These are phyloP conservation scores for Dorcus hopei DNA, from an alignment of 2,888 invertebrate genomes.

Conservation along the genomic window DNA sequence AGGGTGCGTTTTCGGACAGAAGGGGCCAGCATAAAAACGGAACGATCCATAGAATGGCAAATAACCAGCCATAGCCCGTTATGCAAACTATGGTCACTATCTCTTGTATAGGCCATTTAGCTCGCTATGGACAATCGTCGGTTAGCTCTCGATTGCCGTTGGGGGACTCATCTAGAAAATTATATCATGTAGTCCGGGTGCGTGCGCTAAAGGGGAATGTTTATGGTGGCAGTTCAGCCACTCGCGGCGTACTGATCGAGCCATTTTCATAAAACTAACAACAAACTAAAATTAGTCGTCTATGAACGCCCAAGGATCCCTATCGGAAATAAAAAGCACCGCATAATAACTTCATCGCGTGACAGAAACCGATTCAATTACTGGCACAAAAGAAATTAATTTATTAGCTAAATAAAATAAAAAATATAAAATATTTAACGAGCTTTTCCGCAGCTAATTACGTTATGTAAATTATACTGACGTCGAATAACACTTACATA, in stretches of 20 bases:
- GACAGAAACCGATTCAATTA: neutral
- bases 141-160: slow-evolving; percentile 42
- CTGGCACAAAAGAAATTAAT: neutral
- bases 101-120: slow-evolving; percentile 44
- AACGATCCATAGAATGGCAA: slow-evolving; percentile 44
- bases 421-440: neutral
- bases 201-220: slow-evolving; percentile 41
- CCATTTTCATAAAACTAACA: slow-evolving; percentile 47
- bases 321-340: slow-evolving; percentile 2
- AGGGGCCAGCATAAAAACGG: slow-evolving; percentile 43
- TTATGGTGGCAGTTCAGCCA: slow-evolving; percentile 43
- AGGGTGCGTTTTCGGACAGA: slow-evolving; percentile 21
- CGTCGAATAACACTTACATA: neutral
- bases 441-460: neutral
- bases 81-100: slow-evolving; percentile 48
- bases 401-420: slow-evolving; percentile 1
- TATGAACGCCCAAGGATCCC: neutral
- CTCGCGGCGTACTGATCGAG: slow-evolving; percentile 45
- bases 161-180: slow-evolving; percentile 44
- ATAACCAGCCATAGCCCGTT: slow-evolving; percentile 43
- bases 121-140: slow-evolving; percentile 46
- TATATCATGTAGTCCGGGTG: slow-evolving; percentile 40
- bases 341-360: neutral
- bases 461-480: neutral
- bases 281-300: slow-evolving; percentile 38